Evolutionary conservation across 2,797 vertebrate species (phyloP).

Genomic region (Pelobates cultripes): DNA sequence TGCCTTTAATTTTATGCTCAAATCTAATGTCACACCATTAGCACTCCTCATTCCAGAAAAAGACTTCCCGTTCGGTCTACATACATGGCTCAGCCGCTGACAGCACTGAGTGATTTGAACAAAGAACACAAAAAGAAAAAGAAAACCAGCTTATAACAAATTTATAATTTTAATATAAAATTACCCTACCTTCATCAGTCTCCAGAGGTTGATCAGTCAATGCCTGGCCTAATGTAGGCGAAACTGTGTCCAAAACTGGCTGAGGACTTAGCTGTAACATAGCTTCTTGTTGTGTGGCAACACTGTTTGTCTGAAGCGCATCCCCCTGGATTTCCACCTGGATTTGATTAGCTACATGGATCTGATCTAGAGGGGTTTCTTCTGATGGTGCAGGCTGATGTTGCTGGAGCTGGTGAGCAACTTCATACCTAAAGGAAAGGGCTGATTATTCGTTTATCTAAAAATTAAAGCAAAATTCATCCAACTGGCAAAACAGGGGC

Average conservation of each 20-base stretch:
- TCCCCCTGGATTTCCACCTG: slow-evolving; percentile 85
- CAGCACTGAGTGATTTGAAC: no score
- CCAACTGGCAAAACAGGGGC: no score
- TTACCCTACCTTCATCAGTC: slow-evolving; percentile 82
- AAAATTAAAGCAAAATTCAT: no score
- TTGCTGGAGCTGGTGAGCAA: slow-evolving; percentile 91
- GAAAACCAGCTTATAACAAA: no score
- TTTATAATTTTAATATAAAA: neutral
- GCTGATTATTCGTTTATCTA: no score
- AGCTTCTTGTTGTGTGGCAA: slow-evolving; percentile 77
- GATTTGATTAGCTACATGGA: slow-evolving; percentile 80
- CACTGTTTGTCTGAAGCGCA: slow-evolving; percentile 71
- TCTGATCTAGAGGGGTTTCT: slow-evolving; percentile 76
- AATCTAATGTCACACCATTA: no score
- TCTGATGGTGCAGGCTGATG: slow-evolving; percentile 79
- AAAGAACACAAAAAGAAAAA: no score
- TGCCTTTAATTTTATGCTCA: no score
- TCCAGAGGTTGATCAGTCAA: slow-evolving; percentile 81
- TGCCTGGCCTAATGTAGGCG: slow-evolving; percentile 78
- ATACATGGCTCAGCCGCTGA: no score
- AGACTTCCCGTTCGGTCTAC: no score
- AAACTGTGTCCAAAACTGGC: slow-evolving; percentile 82
- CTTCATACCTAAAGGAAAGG: slow-evolving; percentile 82
- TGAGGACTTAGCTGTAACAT: slow-evolving; percentile 85
- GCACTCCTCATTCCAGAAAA: no score